Percentiles rank a stretch among this genome's conserved stretches.
These are phyloP conservation scores for Sinocyclocheilus maitianheensis DNA, from an alignment of 2,113 vertebrate species.

Conservation along the genomic window DNA sequence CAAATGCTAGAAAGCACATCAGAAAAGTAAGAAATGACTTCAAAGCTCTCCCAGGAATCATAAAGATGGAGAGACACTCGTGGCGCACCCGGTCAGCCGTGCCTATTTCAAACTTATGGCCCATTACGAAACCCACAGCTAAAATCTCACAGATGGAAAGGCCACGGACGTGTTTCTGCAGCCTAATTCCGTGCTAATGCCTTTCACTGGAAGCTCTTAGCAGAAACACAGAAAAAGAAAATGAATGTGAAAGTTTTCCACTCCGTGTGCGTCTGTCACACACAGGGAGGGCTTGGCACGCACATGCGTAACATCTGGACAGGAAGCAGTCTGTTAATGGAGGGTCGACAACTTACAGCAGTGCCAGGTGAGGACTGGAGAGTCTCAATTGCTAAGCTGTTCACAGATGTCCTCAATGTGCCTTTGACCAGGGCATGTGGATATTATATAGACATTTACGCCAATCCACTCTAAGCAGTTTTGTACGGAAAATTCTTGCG, in stretches of 20 bases:
- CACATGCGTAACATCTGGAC: slow-evolving; percentile 36
- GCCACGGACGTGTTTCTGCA: neutral
- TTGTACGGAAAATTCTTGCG: neutral
- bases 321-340: slow-evolving; percentile 31
- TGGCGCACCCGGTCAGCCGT: neutral
- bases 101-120: neutral
- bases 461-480: neutral
- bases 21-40: neutral
- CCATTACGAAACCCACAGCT: slow-evolving; percentile 22
- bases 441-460: slow-evolving; percentile 1
- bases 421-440: slow-evolving; percentile 8
- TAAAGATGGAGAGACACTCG: neutral
- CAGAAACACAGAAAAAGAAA: slow-evolving; percentile 15
- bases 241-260: slow-evolving; percentile 33
- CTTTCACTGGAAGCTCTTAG: slow-evolving; percentile 42
- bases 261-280: slow-evolving; percentile 23
- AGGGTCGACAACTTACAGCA: slow-evolving; percentile 28
- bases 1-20: neutral
- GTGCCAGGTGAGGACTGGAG: slow-evolving; percentile 23
- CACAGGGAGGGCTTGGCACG: slow-evolving; percentile 29
- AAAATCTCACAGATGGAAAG: slow-evolving; percentile 45
- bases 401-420: slow-evolving; percentile 29
- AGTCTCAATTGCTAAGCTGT: slow-evolving; percentile 19
- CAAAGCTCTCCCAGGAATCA: neutral
- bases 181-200: slow-evolving; percentile 31